Evolutionary conservation across 2,797 vertebrate species (phyloP).

Genomic region (Semotilus atromaculatus): DNA sequence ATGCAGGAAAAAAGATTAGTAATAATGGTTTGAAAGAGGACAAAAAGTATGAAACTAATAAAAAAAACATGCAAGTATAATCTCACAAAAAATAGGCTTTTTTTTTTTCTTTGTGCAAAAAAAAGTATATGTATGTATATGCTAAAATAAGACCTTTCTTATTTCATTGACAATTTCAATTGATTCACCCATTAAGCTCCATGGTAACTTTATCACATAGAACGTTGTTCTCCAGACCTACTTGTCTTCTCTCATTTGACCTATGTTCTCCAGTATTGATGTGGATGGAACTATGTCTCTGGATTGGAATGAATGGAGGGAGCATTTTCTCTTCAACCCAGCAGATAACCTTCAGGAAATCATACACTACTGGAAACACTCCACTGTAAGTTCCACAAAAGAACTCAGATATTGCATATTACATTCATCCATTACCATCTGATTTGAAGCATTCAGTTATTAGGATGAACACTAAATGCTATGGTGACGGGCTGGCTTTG

Average conservation of each 20-base stretch:
- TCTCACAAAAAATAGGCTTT: not conserved
- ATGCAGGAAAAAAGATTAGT: not conserved
- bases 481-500: not conserved
- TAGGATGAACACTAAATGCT: not conserved
- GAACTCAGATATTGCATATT: conserved; percentile 1
- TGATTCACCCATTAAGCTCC: not conserved
- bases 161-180: not conserved
- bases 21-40: not conserved
- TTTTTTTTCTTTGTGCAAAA: not conserved
- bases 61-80: not conserved
- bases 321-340: conserved; percentile 93
- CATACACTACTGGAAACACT: conserved; percentile 94
- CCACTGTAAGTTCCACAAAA: conserved; percentile 82
- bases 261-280: conserved; percentile 84
- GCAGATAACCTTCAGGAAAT: conserved; percentile 92
- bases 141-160: no score
- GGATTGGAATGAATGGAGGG: conserved; percentile 97
- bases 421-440: not conserved
- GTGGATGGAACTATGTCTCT: conserved; percentile 92
- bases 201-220: not conserved
- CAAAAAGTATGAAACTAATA: not conserved
- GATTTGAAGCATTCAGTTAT: not conserved
- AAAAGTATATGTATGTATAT: no score
- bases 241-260: not conserved
- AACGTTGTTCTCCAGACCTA: not conserved